Evolutionary conservation across 2,888 invertebrate genomes (phyloP), one percentile per base, ranked within the genome.

Genomic region (Melieria picta): DNA sequence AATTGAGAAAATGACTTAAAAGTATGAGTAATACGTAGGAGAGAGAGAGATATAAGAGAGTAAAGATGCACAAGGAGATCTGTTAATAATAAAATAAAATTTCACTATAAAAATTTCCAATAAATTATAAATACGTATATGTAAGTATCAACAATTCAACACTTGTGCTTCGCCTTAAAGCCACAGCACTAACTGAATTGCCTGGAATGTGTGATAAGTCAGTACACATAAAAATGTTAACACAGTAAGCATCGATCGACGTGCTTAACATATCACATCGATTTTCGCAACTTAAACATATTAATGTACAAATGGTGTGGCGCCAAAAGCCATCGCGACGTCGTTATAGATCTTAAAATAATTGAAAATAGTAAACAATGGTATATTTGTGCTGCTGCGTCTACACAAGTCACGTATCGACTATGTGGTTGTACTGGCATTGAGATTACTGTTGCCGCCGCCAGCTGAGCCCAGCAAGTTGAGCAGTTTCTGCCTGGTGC

Each of bases 401-500:
- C 13, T 16, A 57, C 57, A 57, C 10, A 13, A 10, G 30, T 30
- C 30, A 30, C 30, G 16, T 62, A 13, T 55, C 64, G 57, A 69
- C 57, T 64, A 65, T 64, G 57, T 65, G 48, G 43, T 71, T 60
- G 65, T 79, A 66, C 76, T 81, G 72, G 78, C 76, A 76, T 81
- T 83, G 10, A 78, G 79, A 75, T 76, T 79, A 63, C 57, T 61
- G 64, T 43, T 72, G 42, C 67, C 68, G 69, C 56, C 68, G 60
- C 46, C 72, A 30, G 30, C 30, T 30, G 30, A 30, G 79, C 95
- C 97, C 65, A 97, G 89, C 61, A 94, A 86, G 71, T 90, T 89
- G 6, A 91, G 88, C 71, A 98, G 88, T 78, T 92, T 92, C 82
- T 97, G 96, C 60, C 93, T 91, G 56, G 93, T 92, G 81, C 94